Evolutionary conservation across 2,797 vertebrate genomes (phyloP).

Genomic region (Xiphophorus birchmanni): DNA sequence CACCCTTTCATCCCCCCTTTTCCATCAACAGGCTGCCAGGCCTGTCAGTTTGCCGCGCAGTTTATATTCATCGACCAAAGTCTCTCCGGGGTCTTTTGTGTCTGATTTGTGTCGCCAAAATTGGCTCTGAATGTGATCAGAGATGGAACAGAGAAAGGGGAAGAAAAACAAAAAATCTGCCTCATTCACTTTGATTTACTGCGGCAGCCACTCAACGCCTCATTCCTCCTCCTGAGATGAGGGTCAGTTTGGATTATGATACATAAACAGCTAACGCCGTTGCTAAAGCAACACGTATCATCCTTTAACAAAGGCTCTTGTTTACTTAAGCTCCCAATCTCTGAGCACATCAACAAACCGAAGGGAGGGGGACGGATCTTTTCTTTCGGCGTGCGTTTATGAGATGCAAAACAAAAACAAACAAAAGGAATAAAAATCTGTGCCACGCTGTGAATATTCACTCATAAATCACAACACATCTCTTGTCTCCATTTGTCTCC

Average conservation of each 20-base stretch:
- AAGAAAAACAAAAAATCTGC: not conserved
- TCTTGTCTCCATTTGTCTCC: constrained; percentile 33
- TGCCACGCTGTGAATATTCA: constrained; percentile 40
- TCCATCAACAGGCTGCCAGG: constrained; percentile 24
- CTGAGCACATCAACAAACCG: constrained; percentile 16
- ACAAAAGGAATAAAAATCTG: constrained; percentile 16
- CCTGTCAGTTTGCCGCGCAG: constrained; percentile 16
- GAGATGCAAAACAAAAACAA: constrained; percentile 19
- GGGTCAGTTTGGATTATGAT: constrained; percentile 41
- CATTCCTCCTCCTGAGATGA: constrained; percentile 22
- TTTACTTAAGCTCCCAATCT: constrained; percentile 33
- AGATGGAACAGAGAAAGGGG: constrained; percentile 8
- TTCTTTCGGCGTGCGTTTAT: constrained; percentile 46
- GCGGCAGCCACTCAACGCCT: not conserved
- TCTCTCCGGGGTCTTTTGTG: constrained; percentile 31
- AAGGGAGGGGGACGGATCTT: constrained; percentile 14
- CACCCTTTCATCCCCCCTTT: not conserved
- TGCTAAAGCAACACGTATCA: constrained; percentile 13
- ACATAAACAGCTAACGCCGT: constrained; percentile 18
- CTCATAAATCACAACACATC: constrained; percentile 29
- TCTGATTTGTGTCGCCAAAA: constrained; percentile 18
- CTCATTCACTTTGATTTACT: constrained; percentile 40
- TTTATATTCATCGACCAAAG: constrained; percentile 7
- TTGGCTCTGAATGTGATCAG: constrained; percentile 39
- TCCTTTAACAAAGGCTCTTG: constrained; percentile 20